Base-by-base conservation (phyloP, 2,888 invertebrate genomes). In the Desoria tigrina region DNA sequence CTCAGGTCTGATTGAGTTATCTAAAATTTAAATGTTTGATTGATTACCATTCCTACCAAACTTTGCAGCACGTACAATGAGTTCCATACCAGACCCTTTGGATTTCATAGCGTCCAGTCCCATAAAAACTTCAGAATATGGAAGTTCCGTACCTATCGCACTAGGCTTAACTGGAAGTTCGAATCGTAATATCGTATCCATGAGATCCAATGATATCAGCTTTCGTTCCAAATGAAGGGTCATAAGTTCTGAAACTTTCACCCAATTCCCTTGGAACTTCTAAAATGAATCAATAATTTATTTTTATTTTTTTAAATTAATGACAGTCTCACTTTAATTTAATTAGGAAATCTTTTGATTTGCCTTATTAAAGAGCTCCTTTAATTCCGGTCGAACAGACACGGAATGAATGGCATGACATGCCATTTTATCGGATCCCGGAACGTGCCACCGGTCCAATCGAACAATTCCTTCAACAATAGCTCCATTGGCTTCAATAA, bases 391-490 rank as follows among this genome's bases (percentile, higher is more conserved):
- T 9, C 28, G 26, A 28, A 74, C 60, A 1, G 62, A 50, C 0
- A 72, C 63, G 7, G 66, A 58, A 45, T 66, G 68, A 16, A 71
- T 59, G 11, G 66, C 68, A 59, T 75, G 75, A 24, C 64, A 51
- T 23, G 66, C 28, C 64, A 74, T 67, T 45, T 68, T 61, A 3
- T 66, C 67, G 18, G 50, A 51, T 16, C 62, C 71, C 1, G 75
- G 75, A 9, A 69, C 71, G 42, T 67, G 69, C 65, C 69, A 72
- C 9, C 73, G 32, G 55, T 75, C 73, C 42, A 75, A 24, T 18
- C 73, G 54, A 24, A 51, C 27, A 7, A 51, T 51, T 11, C 51
- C 51, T 45, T 45, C 45, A 21, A 45, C 16, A 45, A 16, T 21
- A 6, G 45, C 45, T 4, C 16, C 6, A 16, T 16, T 45, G 4